A percentile compares a stretch with the other conserved stretches of the same genome.
These are phyloP conservation scores for Squalus acanthias DNA, from an alignment of 2,797 vertebrate genomes.

Conservation along the genomic window DNA sequence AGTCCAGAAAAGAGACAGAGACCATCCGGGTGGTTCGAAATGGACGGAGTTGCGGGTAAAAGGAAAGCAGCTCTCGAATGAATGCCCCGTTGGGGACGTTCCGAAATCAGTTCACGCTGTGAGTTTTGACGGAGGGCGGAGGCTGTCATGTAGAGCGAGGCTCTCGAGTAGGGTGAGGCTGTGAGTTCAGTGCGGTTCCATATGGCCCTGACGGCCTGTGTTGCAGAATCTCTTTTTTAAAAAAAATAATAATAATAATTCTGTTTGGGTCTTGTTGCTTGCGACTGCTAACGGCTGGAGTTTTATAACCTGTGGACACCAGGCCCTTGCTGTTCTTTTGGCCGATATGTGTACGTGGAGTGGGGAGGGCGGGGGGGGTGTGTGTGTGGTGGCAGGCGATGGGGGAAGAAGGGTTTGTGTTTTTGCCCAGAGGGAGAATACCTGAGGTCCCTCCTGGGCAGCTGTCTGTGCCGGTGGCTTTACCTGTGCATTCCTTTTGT, in stretches of 20 bases:
- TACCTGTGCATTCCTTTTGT: rapidly evolving
- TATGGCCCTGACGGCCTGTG: background rate
- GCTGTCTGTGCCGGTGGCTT: background rate
- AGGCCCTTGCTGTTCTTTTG: no score
- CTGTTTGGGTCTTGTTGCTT: no score
- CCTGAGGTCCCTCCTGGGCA: background rate
- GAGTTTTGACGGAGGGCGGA: no score
- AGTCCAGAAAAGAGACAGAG: background rate
- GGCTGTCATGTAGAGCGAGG: no score
- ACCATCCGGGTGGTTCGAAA: background rate
- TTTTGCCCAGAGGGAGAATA: background rate
- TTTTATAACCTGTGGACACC: no score
- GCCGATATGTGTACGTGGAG: background rate
- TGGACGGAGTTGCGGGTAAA: no score
- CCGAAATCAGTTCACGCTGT: background rate
- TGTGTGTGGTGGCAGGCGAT: background rate
- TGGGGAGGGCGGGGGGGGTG: background rate
- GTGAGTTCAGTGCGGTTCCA: background rate
- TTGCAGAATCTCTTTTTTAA: background rate
- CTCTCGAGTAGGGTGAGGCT: background rate
- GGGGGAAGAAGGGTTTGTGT: background rate
- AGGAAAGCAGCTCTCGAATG: background rate
- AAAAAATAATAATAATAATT: no score
- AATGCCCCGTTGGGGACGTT: no score
- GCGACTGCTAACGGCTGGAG: no score